Evolutionary conservation across 1,140 invertebrate genomes (phyloP).

Genomic region (Drosophila hydei): DNA sequence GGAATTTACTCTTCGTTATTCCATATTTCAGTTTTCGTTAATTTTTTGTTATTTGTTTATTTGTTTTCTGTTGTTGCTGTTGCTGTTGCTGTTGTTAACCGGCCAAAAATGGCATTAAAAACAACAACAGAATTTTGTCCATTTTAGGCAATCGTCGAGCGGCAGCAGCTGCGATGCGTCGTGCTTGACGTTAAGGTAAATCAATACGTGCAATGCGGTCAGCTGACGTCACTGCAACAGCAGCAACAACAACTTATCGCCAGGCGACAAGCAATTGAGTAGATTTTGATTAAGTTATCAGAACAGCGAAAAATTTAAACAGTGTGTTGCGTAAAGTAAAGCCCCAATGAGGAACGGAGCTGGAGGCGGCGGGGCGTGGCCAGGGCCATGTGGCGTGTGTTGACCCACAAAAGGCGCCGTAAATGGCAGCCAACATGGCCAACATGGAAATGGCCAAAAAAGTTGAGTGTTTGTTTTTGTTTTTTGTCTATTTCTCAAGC

Average conservation of each 20-base stretch:
- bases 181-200: slow-evolving; percentile 23
- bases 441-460: slow-evolving; percentile 22
- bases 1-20: background rate
- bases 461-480: slow-evolving; percentile 1
- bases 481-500: background rate
- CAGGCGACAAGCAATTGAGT: slow-evolving; percentile 32
- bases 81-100: slow-evolving; percentile 28
- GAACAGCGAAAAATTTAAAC: slow-evolving; percentile 12
- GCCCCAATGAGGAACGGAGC: background rate
- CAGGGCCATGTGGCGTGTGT: slow-evolving; percentile 19
- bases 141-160: slow-evolving; percentile 68
- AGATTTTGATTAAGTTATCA: slow-evolving; percentile 73
- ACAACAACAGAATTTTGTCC: slow-evolving; percentile 66
- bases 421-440: slow-evolving; percentile 36
- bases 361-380: background rate
- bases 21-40: background rate
- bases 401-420: slow-evolving; percentile 47
- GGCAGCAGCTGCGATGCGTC: slow-evolving; percentile 27
- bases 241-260: slow-evolving; percentile 27
- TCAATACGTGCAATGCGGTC: slow-evolving; percentile 52
- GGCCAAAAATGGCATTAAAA: slow-evolving; percentile 45
- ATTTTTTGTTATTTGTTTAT: background rate
- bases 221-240: slow-evolving; percentile 31
- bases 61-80: slow-evolving; percentile 16
- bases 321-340: slow-evolving; percentile 40